A percentile compares a stretch with the other conserved stretches of the same genome.
Conservation (phyloP, 2,113 vertebrate species). For the Entomyzon cyanotis region DNA sequence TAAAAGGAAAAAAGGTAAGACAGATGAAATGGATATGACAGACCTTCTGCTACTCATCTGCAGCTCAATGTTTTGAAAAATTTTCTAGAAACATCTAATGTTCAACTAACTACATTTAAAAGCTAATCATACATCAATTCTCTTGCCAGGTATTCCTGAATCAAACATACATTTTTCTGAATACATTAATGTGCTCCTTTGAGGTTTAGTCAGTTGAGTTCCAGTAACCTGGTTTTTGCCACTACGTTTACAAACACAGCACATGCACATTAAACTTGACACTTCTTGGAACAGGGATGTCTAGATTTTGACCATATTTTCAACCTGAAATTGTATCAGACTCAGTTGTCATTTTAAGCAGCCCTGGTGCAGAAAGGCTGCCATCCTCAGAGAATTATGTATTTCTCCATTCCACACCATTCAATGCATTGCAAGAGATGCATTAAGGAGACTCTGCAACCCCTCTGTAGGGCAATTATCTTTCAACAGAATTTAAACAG, state of each 20-base stretch:
- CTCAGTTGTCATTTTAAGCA: not conserved
- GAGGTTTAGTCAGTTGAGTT: not conserved
- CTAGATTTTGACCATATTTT: not conserved
- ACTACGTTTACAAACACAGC: not conserved
- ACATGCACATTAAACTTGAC: not conserved
- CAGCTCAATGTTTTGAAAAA: not conserved
- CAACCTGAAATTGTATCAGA: not conserved
- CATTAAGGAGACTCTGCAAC: not conserved
- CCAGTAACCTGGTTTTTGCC: not conserved
- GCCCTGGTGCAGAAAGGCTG: not conserved
- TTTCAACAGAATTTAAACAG: not conserved
- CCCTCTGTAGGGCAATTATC: not conserved
- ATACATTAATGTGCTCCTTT: not conserved
- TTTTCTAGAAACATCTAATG: not conserved
- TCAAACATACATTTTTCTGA: not conserved
- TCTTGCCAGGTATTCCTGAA: not conserved
- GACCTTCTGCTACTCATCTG: not conserved
- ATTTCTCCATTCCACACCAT: not conserved
- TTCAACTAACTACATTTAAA: not conserved
- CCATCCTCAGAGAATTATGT: not conserved
- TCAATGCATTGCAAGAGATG: not conserved
- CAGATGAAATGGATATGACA: not conserved
- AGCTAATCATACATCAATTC: not conserved
- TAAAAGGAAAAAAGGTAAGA: not conserved
- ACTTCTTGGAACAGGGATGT: not conserved